A percentile compares a stretch with the other conserved stretches of the same genome.
These are phyloP conservation scores for Alligator sinensis DNA, from an alignment of 2,113 vertebrate species.

Conservation along the genomic window DNA sequence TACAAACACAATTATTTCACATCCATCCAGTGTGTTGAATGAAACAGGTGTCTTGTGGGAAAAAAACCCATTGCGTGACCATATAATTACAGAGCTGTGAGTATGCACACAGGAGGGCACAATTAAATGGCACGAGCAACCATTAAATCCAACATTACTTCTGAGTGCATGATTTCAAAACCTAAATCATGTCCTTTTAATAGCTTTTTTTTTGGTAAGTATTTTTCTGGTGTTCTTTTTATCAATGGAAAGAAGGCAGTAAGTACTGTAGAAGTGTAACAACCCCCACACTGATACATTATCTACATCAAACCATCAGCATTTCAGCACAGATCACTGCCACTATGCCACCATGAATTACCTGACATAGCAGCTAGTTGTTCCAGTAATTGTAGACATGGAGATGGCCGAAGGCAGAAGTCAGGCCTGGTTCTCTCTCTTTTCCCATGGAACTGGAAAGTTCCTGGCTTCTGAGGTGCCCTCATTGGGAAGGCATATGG, in stretches of 20 bases:
- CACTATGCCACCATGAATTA: not conserved
- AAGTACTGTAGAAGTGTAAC: not conserved
- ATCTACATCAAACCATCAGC: not conserved
- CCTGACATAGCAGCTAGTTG: not conserved
- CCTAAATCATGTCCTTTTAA: not conserved
- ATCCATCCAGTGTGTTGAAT: not conserved
- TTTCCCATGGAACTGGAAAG: not conserved
- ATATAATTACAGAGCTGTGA: not conserved
- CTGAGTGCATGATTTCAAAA: not conserved
- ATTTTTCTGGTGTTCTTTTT: not conserved
- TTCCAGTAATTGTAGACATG: not conserved
- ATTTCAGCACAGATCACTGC: not conserved
- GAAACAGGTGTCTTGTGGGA: not conserved
- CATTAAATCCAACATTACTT: not conserved
- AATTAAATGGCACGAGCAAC: not conserved
- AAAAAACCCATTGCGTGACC: not conserved
- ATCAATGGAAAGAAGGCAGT: not conserved
- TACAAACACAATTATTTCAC: not conserved
- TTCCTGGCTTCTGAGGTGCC: not conserved
- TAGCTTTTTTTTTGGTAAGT: not conserved
- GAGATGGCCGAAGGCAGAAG: not conserved
- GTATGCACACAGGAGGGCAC: not conserved
- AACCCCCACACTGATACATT: not conserved
- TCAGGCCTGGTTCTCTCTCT: fast-evolving
- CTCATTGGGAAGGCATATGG: fast-evolving